Evolutionary conservation across 2,113 vertebrate genomes (phyloP), one percentile per base, ranked within the genome.

Genomic region (Syngnathoides biaculeatus): DNA sequence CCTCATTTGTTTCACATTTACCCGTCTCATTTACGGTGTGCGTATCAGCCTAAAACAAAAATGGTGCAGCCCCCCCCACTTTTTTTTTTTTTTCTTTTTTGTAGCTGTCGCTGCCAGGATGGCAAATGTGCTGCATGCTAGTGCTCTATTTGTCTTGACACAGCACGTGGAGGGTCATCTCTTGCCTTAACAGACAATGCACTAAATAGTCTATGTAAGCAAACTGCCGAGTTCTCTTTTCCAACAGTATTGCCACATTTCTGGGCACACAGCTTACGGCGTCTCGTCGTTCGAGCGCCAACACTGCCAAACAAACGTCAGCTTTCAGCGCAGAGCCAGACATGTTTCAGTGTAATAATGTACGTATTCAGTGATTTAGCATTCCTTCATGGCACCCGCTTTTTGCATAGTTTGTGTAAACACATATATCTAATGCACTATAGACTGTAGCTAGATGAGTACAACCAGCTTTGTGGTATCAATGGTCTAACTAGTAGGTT

Each of bases 351-450:
- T 87, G 88, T 85, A 68, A 71, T 85, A 68, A 71, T 59, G 68
- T 84, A 67, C 81, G 79, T 88, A 69, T 85, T 80, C 76, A 74
- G 86, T 84, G 59, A 84, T 75, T 73, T 78, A 88, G 83, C 87
- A 89, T 90, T 90, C 86, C 86, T 83, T 85, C 79, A 86, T 76
- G 83, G 71, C 87, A 86, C 84, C 91, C 81, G 45, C 48, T 65
- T 85, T 77, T 83, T 81, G 78, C 82, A 75, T 90, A 86, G 86
- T 88, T 89, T 84, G 81, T 91, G 86, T 88, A 81, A 85, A 86
- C 86, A 90, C 87, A 85, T 89, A 84, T 89, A 89, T 90, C 84
- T 88, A 89, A 92, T 92, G 90, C 91, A 92, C 90, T 91, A 91
- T 89, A 82, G 88, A 88, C 88, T 87, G 88, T 89, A 89, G 88